Base-by-base conservation (phyloP, 2,888 invertebrate species). In the Tolmerus cingulatus region DNA sequence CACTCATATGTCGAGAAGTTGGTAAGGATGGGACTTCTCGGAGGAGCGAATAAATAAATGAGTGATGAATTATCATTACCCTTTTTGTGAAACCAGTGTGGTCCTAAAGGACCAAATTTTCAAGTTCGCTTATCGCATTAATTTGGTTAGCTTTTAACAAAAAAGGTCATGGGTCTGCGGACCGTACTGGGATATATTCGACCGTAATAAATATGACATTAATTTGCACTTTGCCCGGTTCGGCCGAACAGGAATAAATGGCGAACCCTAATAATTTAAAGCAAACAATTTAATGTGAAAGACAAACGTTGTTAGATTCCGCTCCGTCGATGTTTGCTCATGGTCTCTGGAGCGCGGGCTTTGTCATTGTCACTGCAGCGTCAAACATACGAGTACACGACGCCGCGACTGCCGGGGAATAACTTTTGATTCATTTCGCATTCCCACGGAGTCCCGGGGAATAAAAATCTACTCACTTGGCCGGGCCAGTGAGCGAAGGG, bases 201-300 rank as follows among this genome's bases (percentile, higher is more conserved):
- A 66, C 66, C 82, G 57, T 82, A 66, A 82, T 82, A 82, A 82
- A 82, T 57, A 37, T 51, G 81, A 81, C 82, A 82, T 82, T 82
- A 82, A 82, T 82, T 82, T 82, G 82, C 82, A 82, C 82, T 82
- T 82, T 57, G 19, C 82, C 7, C 40, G 82, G 34, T 82, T 46
- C 51, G 30, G n/a, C 34, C 14, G 55, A 55, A 81, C n/a, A 55
- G 9, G 34, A 81, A 30, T 81, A 46, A n/a, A 81, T 19, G 55
- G 81, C 76, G 27, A 81, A 81, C 46, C 81, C 14, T 81, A 81
- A 81, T 81, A 81, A 81, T 82, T 82, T 66, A 57, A 82, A 51
- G 57, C 57, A 82, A 82, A 82, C 66, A 66, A 82, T 82, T 82
- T 82, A 82, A 82, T 57, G 34, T 82, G 82, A 57, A 82, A 82